Conservation (phyloP, 2,797 vertebrate genomes). For the Meriones psammophilus region DNA sequence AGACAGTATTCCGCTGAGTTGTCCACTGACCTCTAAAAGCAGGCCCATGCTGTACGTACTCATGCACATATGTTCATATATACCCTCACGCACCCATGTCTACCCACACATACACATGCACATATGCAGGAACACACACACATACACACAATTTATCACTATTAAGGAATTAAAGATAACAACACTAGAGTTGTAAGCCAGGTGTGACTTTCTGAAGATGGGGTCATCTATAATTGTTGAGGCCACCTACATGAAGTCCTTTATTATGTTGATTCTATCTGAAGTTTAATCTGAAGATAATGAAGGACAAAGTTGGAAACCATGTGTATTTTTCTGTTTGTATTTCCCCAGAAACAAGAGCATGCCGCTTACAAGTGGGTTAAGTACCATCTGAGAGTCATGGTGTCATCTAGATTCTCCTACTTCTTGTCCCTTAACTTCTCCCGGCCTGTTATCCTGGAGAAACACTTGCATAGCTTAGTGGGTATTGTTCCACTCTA, state of each 20-base stretch:
- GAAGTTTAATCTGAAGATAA: not conserved
- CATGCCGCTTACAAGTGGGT: fast-evolving
- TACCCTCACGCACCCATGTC: too few species aligned
- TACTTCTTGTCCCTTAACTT: not conserved
- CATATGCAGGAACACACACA: not conserved
- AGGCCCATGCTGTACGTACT: not conserved
- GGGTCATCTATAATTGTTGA: fast-evolving
- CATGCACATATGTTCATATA: not conserved
- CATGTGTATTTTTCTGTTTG: not conserved
- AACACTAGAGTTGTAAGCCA: not conserved
- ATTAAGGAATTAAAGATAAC: not conserved
- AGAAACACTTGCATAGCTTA: not conserved
- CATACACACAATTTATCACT: too few species aligned
- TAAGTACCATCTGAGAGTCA: too few species aligned
- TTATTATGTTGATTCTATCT: not conserved
- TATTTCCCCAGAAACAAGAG: not conserved
- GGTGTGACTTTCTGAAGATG: not conserved
- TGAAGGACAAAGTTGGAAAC: not conserved
- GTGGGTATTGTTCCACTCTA: fast-evolving
- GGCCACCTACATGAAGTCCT: not conserved
- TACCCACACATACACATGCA: not conserved
- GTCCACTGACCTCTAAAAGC: not conserved
- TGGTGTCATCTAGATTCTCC: not conserved
- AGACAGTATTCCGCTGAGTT: not conserved
- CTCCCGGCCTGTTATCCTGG: fast-evolving